These are phyloP conservation scores for Dinomys branickii DNA, from an alignment of 2,113 vertebrate species.

Conservation along the genomic window DNA sequence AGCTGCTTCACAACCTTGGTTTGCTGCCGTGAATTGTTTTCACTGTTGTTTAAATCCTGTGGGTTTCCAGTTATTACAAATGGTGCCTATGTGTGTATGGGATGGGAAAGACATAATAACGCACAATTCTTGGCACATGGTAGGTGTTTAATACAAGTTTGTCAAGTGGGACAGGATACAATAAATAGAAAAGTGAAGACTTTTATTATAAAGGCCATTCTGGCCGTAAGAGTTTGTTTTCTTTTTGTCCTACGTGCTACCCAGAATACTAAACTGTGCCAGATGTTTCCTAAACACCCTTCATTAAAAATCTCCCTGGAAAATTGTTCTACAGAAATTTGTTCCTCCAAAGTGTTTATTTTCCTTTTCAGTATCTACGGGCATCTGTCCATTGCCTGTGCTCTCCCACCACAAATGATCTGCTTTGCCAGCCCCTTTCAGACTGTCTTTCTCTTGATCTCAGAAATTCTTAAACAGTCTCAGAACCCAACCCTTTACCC, in stretches of 20 bases:
- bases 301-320: constrained; percentile 56
- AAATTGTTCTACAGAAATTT: constrained; percentile 30
- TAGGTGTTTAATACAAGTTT: constrained; percentile 23
- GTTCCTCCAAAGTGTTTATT: constrained; percentile 47
- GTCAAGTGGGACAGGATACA: not conserved
- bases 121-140: not conserved
- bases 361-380: constrained; percentile 57
- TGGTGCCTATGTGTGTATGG: not conserved
- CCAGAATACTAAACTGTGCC: constrained; percentile 13
- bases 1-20: constrained; percentile 32
- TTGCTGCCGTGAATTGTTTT: not conserved
- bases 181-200: constrained; percentile 12
- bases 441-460: not conserved
- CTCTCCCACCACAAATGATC: constrained; percentile 31
- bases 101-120: not conserved
- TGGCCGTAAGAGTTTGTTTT: constrained; percentile 7
- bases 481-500: not conserved
- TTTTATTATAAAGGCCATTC: not conserved
- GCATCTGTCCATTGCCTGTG: constrained; percentile 41
- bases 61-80: constrained; percentile 22
- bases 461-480: constrained; percentile 31
- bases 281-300: constrained; percentile 59
- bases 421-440: not conserved
- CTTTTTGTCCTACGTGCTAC: constrained; percentile 32
- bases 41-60: not conserved